Evolutionary conservation across 2,797 vertebrate genomes (phyloP).

Genomic region (Sebastolobus altivelis): DNA sequence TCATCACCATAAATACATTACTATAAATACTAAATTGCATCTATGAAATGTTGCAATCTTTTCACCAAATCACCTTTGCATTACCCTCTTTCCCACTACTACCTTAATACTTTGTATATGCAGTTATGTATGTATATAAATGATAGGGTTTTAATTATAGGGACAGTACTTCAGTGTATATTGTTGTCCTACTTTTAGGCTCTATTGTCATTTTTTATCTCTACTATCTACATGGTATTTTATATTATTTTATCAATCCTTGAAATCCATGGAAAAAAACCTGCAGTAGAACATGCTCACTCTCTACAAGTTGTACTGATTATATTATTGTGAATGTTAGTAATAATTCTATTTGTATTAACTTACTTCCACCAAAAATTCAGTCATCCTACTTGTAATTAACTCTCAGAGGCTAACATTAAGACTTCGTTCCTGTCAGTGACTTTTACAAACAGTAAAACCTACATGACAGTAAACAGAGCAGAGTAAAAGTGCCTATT

Average conservation of each 20-base stretch:
- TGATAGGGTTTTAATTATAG: too few relatives aligned
- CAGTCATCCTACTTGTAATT: neutral
- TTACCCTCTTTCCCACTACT: neutral
- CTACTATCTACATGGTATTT: neutral
- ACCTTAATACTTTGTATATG: neutral
- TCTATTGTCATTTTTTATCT: neutral
- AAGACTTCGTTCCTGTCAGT: neutral
- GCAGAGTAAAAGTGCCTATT: neutral
- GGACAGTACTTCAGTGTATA: too few relatives aligned
- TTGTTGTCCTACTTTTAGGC: neutral
- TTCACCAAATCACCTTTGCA: too few relatives aligned
- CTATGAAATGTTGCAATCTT: neutral
- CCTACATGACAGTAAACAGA: neutral
- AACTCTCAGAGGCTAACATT: neutral
- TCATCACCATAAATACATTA: neutral
- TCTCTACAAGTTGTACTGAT: neutral
- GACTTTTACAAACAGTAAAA: conserved; percentile 9
- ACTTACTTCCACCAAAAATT: neutral
- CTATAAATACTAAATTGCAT: neutral
- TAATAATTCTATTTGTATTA: neutral
- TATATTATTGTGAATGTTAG: neutral
- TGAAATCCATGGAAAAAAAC: neutral
- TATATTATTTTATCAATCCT: neutral
- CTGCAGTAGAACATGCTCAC: neutral
- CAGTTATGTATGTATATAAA: neutral